Conservation (phyloP, 2,113 vertebrate species). For the Neolamprologus devosi region DNA sequence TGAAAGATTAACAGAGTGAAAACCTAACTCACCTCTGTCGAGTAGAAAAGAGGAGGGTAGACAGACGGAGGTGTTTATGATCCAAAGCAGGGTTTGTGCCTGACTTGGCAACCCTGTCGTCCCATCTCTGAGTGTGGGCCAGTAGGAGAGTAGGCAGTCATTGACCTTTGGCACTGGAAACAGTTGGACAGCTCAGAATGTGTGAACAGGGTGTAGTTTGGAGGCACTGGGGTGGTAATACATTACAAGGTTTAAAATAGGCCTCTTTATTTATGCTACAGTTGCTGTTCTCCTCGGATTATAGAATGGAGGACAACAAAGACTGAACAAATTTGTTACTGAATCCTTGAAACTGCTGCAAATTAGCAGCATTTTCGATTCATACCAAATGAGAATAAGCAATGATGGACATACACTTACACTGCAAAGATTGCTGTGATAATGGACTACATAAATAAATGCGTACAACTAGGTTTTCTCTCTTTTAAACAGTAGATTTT, state of each 20-base stretch:
- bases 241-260: background rate
- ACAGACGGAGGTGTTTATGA: conserved; percentile 60
- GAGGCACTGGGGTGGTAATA: background rate
- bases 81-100: conserved; percentile 47
- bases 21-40: conserved; percentile 44
- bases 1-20: conserved; percentile 75
- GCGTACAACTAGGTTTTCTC: background rate
- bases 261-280: background rate
- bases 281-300: background rate
- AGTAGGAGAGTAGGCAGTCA: conserved; percentile 48
- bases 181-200: conserved; percentile 48
- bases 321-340: background rate
- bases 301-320: background rate
- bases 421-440: background rate
- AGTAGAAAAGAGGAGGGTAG: conserved; percentile 34
- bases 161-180: conserved; percentile 65
- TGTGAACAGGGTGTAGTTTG: conserved; percentile 35
- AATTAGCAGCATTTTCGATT: background rate
- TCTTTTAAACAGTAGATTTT: background rate
- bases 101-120: conserved; percentile 48
- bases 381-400: background rate
- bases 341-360: background rate
- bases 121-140: conserved; percentile 28
- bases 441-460: background rate
- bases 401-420: background rate